Base-by-base conservation (phyloP, 2,113 vertebrate species). In the Lepus timidus region DNA sequence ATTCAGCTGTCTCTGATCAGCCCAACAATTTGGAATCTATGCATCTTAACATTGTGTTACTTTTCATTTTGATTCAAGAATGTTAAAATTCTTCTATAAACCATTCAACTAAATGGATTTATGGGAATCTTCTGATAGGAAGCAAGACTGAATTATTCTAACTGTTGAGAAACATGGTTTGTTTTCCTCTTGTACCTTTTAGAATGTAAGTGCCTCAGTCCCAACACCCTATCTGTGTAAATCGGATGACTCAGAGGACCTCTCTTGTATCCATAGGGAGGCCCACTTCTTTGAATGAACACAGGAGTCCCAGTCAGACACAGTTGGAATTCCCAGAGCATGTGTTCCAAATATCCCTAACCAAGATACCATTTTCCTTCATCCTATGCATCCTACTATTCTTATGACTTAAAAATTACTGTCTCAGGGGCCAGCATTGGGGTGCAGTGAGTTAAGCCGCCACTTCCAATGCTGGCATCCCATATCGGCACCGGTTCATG, bases 1-100 rank as follows among this genome's bases (percentile, higher is more conserved):
- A 23, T 51, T 55, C 55, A 14, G 14, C 33, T n/a, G 1, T 17
- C 4, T 17, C 62, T 68, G 25, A 3, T 44, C 49, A 25, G 20
- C 29, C 78, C 6, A 4, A 17, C 86, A 13, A 83, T 75, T 92
- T 85, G 74, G 14, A 93, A 58, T 17, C 22, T 33, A 22, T 13
- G 23, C 1, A 71, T 29, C 92, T 91, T 62, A 51, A 83, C 55
- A 36, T 62, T 74, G 49, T 27, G 5, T 25, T 92, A 36, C 9
- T 80, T 74, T 95, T 65, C 10, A 71, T 90, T 79, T 93, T 70
- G n/a, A 94, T 44, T 86, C 4, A 65, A 87, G 27, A 55, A 12
- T 76, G 67, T 90, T 85, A 88, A 61, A 64, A 90, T 76, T 93
- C 67, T 93, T 6, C 31, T 88, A 58, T 89, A 70, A 83, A 61